Conservation (phyloP, 2,113 vertebrate genomes). For the Ciconia stormi region DNA sequence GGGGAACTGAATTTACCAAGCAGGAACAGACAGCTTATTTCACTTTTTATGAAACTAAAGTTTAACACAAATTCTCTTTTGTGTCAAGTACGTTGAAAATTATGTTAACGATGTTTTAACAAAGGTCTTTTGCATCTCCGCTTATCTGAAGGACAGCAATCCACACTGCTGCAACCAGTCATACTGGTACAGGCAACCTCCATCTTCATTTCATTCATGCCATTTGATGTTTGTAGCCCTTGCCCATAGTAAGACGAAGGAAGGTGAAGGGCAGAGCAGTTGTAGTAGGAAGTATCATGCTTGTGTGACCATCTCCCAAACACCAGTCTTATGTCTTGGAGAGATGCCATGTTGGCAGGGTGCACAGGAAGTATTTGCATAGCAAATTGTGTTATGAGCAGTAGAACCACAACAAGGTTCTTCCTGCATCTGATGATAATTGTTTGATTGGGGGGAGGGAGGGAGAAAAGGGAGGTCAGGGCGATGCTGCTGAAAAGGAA, state of each 20-base stretch:
- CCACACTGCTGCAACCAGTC: not conserved
- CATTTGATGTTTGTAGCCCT: not conserved
- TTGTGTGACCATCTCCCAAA: constrained; percentile 29
- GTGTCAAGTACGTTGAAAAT: not conserved
- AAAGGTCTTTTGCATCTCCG: not conserved
- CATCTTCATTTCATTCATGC: not conserved
- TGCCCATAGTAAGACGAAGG: not conserved
- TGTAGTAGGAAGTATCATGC: constrained; percentile 17
- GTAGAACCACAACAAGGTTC: constrained; percentile 56
- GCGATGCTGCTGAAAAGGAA: not conserved
- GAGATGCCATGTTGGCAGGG: constrained; percentile 22
- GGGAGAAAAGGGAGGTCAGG: constrained; percentile 12
- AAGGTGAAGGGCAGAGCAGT: constrained; percentile 39
- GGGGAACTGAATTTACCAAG: not conserved
- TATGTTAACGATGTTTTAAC: fast-evolving
- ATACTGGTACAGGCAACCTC: not conserved
- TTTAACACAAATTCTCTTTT: not conserved
- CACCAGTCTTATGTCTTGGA: constrained; percentile 1
- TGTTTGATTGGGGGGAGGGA: not conserved
- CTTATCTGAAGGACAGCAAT: not conserved
- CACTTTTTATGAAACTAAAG: not conserved
- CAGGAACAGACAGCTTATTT: not conserved
- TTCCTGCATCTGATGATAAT: constrained; percentile 59
- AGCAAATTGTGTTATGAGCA: constrained; percentile 63
- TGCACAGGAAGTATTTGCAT: constrained; percentile 45